These are phyloP conservation scores for Aphaenogaster rudis DNA, from an alignment of 1,140 invertebrate genomes.

Conservation along the genomic window DNA sequence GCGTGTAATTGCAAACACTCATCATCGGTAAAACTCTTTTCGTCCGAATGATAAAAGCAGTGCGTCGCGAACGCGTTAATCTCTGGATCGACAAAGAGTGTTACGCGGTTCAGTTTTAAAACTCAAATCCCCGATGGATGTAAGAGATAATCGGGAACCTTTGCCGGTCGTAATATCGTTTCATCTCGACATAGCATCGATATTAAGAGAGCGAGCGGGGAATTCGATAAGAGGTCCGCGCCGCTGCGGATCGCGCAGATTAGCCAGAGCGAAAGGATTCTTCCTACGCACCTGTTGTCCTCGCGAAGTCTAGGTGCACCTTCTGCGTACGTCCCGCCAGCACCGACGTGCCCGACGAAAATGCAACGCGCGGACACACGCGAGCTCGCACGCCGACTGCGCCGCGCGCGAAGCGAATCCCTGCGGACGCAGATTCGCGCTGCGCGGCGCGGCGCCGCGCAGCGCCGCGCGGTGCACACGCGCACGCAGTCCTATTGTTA, in stretches of 20 bases:
- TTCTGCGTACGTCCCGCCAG: background rate
- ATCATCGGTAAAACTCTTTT: background rate
- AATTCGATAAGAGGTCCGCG: background rate
- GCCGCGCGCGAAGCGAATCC: too few relatives aligned
- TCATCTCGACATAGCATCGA: slow-evolving; percentile 7
- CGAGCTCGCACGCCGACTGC: background rate
- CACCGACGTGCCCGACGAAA: too few relatives aligned
- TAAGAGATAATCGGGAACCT: background rate
- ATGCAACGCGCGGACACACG: background rate
- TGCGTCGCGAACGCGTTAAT: background rate
- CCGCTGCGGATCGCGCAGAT: background rate
- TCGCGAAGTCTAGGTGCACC: background rate
- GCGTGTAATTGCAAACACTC: background rate
- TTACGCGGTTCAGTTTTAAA: background rate
- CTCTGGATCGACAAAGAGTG: background rate
- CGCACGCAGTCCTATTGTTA: background rate
- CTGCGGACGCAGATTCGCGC: background rate
- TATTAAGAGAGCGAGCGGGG: background rate
- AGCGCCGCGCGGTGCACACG: too few relatives aligned
- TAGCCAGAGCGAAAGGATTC: background rate
- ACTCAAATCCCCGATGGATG: background rate
- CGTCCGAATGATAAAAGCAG: slow-evolving; percentile 19
- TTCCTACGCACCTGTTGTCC: slow-evolving; percentile 17
- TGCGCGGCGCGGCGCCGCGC: too few relatives aligned
- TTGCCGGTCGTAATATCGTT: background rate